Conservation (phyloP, 2,113 vertebrate species). For the Catharus bicknelli region DNA sequence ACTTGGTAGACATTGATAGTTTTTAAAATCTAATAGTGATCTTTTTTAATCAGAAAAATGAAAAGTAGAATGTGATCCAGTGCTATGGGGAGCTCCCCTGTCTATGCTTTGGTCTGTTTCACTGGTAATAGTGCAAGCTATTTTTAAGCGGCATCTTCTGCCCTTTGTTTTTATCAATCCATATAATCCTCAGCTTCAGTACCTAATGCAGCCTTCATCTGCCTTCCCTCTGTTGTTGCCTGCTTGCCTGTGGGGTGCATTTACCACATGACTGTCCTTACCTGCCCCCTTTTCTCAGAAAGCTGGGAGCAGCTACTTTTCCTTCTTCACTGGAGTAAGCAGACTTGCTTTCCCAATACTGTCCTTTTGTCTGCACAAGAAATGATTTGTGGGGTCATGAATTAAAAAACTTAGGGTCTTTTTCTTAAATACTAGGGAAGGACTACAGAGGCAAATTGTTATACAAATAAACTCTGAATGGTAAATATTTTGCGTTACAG, state of each 20-base stretch:
- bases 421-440: background rate
- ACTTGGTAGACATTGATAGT: background rate
- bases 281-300: background rate
- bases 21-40: background rate
- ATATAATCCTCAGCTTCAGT: background rate
- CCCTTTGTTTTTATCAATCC: background rate
- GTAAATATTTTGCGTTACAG: background rate
- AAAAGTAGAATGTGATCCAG: background rate
- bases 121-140: background rate
- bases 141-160: background rate
- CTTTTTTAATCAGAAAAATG: background rate
- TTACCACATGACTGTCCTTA: background rate
- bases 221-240: background rate
- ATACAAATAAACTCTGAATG: background rate
- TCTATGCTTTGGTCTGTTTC: background rate
- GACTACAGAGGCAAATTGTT: background rate
- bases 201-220: background rate
- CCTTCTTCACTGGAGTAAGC: background rate
- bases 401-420: background rate
- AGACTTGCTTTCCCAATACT: background rate
- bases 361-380: background rate
- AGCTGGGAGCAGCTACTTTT: background rate
- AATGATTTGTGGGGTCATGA: background rate
- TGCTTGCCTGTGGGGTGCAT: background rate
- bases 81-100: background rate